Percentiles rank a stretch among this genome's conserved stretches.
Evolutionary conservation across 2,888 invertebrate genomes (phyloP).

Genomic region (Drosophila histrio): DNA sequence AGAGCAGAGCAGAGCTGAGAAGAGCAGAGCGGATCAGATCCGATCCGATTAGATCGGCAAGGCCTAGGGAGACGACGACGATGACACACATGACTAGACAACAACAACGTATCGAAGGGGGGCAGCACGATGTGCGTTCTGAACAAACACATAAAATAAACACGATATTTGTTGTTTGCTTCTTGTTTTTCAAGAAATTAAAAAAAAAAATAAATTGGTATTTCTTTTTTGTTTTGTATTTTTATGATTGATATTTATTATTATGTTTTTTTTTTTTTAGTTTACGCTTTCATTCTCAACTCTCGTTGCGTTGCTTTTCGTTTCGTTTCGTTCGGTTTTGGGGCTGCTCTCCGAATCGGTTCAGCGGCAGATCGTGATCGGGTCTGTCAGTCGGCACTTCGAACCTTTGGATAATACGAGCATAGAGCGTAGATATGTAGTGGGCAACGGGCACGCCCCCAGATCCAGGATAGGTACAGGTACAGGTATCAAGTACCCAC

Average conservation of each 20-base stretch:
- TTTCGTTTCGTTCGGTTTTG: constrained; percentile 17
- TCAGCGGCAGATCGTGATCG: constrained; percentile 73
- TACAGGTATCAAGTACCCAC: not conserved
- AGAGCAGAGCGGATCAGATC: constrained; percentile 37
- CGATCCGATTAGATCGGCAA: constrained; percentile 57
- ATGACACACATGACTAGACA: constrained; percentile 56
- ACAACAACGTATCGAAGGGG: constrained; percentile 47
- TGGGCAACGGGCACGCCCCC: constrained; percentile 55
- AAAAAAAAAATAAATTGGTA: constrained; percentile 29
- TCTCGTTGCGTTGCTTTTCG: constrained; percentile 12
- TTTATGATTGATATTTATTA: not conserved
- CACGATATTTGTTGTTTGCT: constrained; percentile 41
- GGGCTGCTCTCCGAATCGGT: constrained; percentile 55
- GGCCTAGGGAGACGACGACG: constrained; percentile 55
- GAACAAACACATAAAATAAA: constrained; percentile 78
- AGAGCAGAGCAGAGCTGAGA: constrained; percentile 58
- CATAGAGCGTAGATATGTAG: constrained; percentile 78
- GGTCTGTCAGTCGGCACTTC: constrained; percentile 74
- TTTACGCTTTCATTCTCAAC: constrained; percentile 22
- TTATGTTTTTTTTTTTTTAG: not conserved
- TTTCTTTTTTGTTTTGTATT: constrained; percentile 11
- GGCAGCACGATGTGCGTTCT: constrained; percentile 68
- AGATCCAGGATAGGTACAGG: constrained; percentile 36
- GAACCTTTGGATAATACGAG: constrained; percentile 80
- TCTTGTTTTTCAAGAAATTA: constrained; percentile 21